phyloP scores from a whole-genome alignment of 2,888 invertebrate species.

The Caenorhabditis afra region DNA sequence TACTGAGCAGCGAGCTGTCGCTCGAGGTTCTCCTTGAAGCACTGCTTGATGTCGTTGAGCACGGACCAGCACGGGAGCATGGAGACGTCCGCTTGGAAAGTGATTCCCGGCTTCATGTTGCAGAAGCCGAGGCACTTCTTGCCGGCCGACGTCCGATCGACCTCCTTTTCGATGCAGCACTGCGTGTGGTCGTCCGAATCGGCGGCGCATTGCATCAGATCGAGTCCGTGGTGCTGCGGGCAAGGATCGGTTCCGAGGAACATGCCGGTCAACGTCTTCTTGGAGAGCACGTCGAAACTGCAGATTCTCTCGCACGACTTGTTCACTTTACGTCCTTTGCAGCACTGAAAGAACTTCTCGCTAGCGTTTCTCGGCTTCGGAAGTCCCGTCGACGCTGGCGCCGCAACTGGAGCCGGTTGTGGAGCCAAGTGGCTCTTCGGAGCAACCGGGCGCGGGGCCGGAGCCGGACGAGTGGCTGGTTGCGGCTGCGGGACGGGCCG shows the following conservation, averaged over 20 bases:
- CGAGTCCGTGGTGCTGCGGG: constrained; percentile 75
- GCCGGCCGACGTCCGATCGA: constrained; percentile 73
- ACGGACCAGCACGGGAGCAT: constrained; percentile 79
- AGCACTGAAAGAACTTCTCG: constrained; percentile 76
- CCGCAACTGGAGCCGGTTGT: constrained; percentile 43
- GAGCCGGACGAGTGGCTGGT: constrained; percentile 30
- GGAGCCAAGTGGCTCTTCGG: constrained; percentile 52
- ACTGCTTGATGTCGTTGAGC: constrained; percentile 75
- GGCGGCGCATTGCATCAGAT: constrained; percentile 77
- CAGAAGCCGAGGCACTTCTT: constrained; percentile 79
- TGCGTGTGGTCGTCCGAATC: constrained; percentile 75
- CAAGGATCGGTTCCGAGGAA: constrained; percentile 79
- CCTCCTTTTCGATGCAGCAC: constrained; percentile 72
- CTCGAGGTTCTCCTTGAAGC: constrained; percentile 75
- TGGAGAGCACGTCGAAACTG: constrained; percentile 77
- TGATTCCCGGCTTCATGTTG: constrained; percentile 77
- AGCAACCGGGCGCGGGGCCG: constrained; percentile 21
- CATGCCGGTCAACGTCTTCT: constrained; percentile 78
- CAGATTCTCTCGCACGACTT: constrained; percentile 76
- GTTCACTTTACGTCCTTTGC: constrained; percentile 69
- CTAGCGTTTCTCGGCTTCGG: constrained; percentile 65
- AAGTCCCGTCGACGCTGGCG: constrained; percentile 25
- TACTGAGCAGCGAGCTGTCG: constrained; percentile 50
- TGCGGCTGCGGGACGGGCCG: constrained; percentile 46
- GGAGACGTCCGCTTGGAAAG: constrained; percentile 77